Evolutionary conservation across 2,113 vertebrate genomes (phyloP), one percentile per base, ranked within the genome.

Genomic region (Siphamia tubifer): DNA sequence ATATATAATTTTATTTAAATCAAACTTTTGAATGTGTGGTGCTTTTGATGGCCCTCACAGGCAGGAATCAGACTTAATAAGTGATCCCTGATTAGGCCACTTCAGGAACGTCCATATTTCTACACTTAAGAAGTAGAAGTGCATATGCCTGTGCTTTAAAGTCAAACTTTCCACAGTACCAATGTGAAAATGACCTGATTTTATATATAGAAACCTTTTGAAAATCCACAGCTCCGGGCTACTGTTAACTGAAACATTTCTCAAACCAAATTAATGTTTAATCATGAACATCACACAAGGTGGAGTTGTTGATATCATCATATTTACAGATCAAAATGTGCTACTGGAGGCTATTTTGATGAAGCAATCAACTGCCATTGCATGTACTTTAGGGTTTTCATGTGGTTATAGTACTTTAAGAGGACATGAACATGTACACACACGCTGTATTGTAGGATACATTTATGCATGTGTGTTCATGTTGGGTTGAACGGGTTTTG

Each of bases 181-280:
- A 13, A 11, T 34, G 32, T n/a, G 25, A 61, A 68, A 76, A 17
- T 68, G 63, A 72, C 72, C 76, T 66, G 68, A 83, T 79, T 72
- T 40, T 23, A 72, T 65, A 40, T 25, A 34, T 16, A 43, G 30
- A 39, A 35, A 32, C 9, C 28, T 52, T 61, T 73, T 70, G 15
- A 67, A 57, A 72, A 57, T n/a, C 44, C 45, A 58, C 16, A 27
- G 57, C 65, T 36, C n/a, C 1, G 4, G 36, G 21, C 11, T 52
- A 4, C 13, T n/a, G 69, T 68, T 40, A 52, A 71, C 28, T 38
- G 32, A 60, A 62, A 25, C 34, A 20, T 67, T 47, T 68, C 52
- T 68, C 20, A 58, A 60, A 62, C 20, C 23, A 51, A 53, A 75
- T 75, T 21, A 56, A 63, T 31, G 25, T 40, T 69, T 54, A 67